Conservation (phyloP, 2,888 invertebrate genomes). For the Nineta flava region DNA sequence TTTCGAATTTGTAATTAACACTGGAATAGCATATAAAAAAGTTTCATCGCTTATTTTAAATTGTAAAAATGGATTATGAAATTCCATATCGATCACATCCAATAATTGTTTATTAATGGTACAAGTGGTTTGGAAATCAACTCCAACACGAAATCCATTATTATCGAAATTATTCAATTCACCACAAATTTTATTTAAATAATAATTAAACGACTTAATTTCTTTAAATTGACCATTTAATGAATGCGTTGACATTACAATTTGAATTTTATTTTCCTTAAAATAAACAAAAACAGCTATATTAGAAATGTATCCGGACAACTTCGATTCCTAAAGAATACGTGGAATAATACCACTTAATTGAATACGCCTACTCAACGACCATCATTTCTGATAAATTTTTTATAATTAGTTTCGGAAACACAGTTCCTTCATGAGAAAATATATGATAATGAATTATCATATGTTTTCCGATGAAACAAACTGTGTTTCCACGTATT, state of each 20-base stretch:
- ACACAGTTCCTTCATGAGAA: too few species aligned
- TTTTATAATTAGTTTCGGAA: too few species aligned
- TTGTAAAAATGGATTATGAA: slow-evolving; percentile 36
- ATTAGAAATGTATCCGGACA: slow-evolving; percentile 1
- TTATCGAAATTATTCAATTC: slow-evolving; percentile 15
- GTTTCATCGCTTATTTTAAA: slow-evolving; percentile 26
- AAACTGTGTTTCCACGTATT: too few species aligned
- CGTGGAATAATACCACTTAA: too few species aligned
- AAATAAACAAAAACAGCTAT: slow-evolving; percentile 9
- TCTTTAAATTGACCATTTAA: slow-evolving; percentile 26
- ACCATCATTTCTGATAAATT: too few species aligned
- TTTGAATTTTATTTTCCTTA: slow-evolving; percentile 26
- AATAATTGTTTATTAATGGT: slow-evolving; percentile 23
- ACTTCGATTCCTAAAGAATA: too few species aligned
- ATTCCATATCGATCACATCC: slow-evolving; percentile 24
- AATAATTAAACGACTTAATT: slow-evolving; percentile 20
- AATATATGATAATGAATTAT: too few species aligned
- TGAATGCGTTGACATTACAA: slow-evolving; percentile 26
- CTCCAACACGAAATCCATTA: slow-evolving; percentile 26
- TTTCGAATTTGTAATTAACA: slow-evolving; percentile 34
- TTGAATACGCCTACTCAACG: too few species aligned
- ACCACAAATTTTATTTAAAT: slow-evolving; percentile 18
- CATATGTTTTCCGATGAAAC: too few species aligned
- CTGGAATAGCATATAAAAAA: slow-evolving; percentile 35
- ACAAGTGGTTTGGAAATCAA: slow-evolving; percentile 19